Percentiles rank a stretch among this genome's conserved stretches.
phyloP scores from a whole-genome alignment of 2,113 vertebrate genomes.

The Otis tarda region DNA sequence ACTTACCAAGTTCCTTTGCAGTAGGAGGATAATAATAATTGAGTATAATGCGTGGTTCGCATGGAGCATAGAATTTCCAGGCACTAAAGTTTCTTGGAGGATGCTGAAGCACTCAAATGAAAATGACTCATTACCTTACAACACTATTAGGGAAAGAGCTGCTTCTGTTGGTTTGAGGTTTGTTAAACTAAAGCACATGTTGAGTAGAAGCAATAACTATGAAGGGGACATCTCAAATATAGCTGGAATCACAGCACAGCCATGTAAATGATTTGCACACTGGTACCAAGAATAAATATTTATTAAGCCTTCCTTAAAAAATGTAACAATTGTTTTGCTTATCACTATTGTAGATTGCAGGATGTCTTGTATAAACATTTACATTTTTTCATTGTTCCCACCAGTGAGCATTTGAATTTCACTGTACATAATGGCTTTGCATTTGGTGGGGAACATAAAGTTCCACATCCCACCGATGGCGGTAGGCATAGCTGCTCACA shows the following conservation, averaged over 20 bases:
- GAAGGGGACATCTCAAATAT: background rate
- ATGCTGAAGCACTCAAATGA: background rate
- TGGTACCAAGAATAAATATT: conserved; percentile 12
- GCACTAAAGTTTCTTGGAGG: background rate
- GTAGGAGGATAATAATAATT: background rate
- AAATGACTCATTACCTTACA: conserved; percentile 2
- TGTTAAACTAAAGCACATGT: background rate
- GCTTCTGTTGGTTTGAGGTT: background rate
- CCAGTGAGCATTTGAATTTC: background rate
- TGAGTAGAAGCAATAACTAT: background rate
- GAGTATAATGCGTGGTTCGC: background rate
- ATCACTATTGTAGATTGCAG: background rate
- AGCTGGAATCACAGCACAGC: background rate
- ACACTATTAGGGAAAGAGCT: background rate
- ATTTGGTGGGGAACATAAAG: background rate
- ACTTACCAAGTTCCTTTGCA: background rate
- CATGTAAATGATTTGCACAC: background rate
- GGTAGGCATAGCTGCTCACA: accelerated
- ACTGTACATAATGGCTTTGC: background rate
- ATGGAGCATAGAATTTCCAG: background rate
- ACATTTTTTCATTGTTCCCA: conserved; percentile 20
- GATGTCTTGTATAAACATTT: background rate
- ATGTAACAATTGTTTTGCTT: background rate
- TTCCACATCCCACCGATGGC: background rate
- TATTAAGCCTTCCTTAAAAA: conserved; percentile 4